Percentiles rank a stretch among this genome's conserved stretches.
Conservation (phyloP, 2,888 invertebrate genomes). For the Lepidonotus clava region DNA sequence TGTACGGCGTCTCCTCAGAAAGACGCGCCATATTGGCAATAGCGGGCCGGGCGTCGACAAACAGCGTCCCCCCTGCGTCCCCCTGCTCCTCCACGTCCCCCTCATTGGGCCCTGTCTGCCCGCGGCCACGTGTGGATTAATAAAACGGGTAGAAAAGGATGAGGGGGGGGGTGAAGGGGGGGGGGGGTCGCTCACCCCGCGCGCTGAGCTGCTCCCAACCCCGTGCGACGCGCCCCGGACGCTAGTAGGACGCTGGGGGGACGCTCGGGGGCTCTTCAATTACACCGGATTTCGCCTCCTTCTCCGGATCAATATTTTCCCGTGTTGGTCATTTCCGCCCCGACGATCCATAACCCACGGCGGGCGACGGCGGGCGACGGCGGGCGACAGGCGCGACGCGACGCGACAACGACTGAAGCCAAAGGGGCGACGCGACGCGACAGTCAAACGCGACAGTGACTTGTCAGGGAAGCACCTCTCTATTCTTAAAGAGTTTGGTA, state of each 20-base stretch:
- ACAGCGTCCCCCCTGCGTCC: too few relatives aligned
- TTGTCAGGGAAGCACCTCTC: too few relatives aligned
- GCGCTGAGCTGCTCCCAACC: too few relatives aligned
- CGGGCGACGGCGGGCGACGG: background rate
- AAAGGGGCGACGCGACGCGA: too few relatives aligned
- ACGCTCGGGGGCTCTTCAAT: conserved; percentile 36
- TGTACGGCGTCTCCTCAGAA: conserved; percentile 37
- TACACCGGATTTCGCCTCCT: conserved; percentile 30
- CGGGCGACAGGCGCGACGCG: background rate
- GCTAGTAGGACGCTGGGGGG: background rate
- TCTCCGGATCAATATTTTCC: conserved; percentile 47
- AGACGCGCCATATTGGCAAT: conserved; percentile 47
- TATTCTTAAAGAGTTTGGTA: too few relatives aligned
- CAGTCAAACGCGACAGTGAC: too few relatives aligned
- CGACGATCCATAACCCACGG: conserved; percentile 33
- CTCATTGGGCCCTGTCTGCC: conserved; percentile 39
- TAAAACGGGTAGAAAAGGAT: too few relatives aligned
- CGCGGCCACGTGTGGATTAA: conserved; percentile 42
- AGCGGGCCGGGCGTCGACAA: conserved; percentile 30
- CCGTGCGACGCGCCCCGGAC: background rate
- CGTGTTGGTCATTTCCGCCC: conserved; percentile 53
- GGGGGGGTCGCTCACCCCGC: background rate
- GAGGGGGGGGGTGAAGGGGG: background rate
- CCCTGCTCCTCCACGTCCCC: background rate
- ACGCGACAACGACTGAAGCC: too few relatives aligned